These are phyloP conservation scores for Notospermus geniculatus DNA, from an alignment of 1,140 invertebrate genomes.

Conservation along the genomic window DNA sequence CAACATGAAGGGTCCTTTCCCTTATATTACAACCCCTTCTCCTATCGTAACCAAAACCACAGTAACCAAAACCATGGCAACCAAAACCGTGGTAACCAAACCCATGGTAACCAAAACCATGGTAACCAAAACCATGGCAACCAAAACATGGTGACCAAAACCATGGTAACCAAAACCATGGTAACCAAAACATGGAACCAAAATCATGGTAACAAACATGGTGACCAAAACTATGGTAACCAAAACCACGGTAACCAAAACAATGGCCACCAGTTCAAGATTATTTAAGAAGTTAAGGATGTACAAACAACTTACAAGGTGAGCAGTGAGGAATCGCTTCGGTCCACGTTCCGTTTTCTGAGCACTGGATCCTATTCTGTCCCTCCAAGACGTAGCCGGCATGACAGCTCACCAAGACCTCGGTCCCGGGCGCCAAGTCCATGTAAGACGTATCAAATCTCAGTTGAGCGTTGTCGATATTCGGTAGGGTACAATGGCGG, in stretches of 20 bases:
- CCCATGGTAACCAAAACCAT: too few species aligned
- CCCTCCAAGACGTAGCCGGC: neutral
- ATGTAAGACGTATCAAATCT: neutral
- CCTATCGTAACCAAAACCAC: neutral
- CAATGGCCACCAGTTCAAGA: too few species aligned
- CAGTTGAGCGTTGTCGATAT: neutral
- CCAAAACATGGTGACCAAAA: too few species aligned
- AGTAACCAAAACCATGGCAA: neutral
- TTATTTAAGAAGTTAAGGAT: neutral
- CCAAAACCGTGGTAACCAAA: too few species aligned
- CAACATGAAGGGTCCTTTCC: too few species aligned
- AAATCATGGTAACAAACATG: too few species aligned
- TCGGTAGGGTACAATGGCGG: constrained; percentile 2
- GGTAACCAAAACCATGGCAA: too few species aligned
- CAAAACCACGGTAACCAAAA: too few species aligned
- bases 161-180: too few species aligned
- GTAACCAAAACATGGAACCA: too few species aligned
- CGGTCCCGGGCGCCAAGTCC: constrained; percentile 1
- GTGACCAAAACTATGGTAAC: too few species aligned
- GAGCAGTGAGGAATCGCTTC: neutral
- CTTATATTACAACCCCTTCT: neutral
- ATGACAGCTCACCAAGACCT: neutral
- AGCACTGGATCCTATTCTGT: neutral
- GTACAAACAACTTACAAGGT: constrained; percentile 4
- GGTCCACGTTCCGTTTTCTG: neutral